Evolutionary conservation across 2,888 invertebrate genomes (phyloP).

Genomic region (Stomorhina lunata): DNA sequence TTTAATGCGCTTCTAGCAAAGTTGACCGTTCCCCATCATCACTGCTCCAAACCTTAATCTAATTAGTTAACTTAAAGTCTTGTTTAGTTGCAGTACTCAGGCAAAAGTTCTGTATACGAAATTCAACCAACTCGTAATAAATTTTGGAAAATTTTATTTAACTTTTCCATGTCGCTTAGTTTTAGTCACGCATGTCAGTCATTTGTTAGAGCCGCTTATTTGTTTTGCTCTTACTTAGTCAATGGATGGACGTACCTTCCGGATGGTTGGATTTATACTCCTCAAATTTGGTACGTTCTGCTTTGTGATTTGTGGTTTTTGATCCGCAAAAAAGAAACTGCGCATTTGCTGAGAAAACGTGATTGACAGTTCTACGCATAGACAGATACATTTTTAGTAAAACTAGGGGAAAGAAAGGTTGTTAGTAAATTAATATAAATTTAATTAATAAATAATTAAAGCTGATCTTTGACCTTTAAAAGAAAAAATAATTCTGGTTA

Average conservation of each 20-base stretch:
- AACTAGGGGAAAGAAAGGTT: too few relatives aligned
- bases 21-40: neutral
- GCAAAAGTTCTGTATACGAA: neutral
- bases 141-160: neutral
- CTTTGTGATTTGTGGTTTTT: conserved; percentile 18
- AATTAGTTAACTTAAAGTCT: neutral
- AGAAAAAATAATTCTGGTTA: too few relatives aligned
- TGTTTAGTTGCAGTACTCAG: neutral
- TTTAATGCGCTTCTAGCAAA: neutral
- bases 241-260: conserved; percentile 18
- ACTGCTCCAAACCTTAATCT: conserved; percentile 2
- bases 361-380: neutral
- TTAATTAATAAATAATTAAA: too few relatives aligned
- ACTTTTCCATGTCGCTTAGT: conserved; percentile 16
- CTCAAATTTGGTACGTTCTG: conserved; percentile 38
- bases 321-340: neutral
- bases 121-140: neutral
- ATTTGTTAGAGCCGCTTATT: conserved; percentile 24
- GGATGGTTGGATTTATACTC: conserved; percentile 32
- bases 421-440: too few relatives aligned
- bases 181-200: conserved; percentile 55
- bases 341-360: neutral
- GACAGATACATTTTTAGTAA: too few relatives aligned
- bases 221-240: neutral
- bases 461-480: too few relatives aligned